phyloP scores from a whole-genome alignment of 2,113 vertebrate species.

The Sterrhoptilus dennistouni region DNA sequence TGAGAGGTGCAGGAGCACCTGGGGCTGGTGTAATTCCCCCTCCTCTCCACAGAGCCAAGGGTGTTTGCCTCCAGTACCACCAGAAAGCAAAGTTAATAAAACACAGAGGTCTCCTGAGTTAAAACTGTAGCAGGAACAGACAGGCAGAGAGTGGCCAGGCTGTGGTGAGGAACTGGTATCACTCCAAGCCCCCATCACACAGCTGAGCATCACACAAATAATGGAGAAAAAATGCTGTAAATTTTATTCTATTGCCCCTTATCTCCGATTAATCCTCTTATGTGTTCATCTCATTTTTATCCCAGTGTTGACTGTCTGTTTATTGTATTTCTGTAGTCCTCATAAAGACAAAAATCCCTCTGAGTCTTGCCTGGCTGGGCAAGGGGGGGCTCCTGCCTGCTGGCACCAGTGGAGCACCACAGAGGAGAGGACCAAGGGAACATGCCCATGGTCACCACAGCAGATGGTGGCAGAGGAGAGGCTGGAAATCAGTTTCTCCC shows the following conservation, averaged over 20 bases:
- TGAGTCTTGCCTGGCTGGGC: not conserved
- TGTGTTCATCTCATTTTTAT: not conserved
- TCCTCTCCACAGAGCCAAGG: accelerated
- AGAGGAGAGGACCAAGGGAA: not conserved
- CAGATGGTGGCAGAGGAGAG: not conserved
- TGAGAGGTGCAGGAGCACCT: not conserved
- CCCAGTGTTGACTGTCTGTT: not conserved
- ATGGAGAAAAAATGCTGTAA: not conserved
- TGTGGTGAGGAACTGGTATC: not conserved
- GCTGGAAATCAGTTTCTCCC: not conserved
- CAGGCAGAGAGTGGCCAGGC: not conserved
- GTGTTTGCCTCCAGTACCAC: not conserved
- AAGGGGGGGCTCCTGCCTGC: not conserved
- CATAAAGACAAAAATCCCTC: not conserved
- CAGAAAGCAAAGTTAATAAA: not conserved
- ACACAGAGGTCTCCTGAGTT: not conserved
- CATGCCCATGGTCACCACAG: accelerated
- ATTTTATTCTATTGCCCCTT: not conserved
- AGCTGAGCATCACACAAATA: not conserved
- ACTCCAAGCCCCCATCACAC: not conserved
- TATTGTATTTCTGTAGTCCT: not conserved
- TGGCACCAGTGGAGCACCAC: not conserved
- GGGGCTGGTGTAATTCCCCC: not conserved
- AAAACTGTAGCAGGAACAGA: not conserved
- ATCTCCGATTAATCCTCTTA: slow-evolving; percentile 47